These are phyloP conservation scores for Chauna torquata DNA, from an alignment of 2,113 vertebrate genomes.

Conservation along the genomic window DNA sequence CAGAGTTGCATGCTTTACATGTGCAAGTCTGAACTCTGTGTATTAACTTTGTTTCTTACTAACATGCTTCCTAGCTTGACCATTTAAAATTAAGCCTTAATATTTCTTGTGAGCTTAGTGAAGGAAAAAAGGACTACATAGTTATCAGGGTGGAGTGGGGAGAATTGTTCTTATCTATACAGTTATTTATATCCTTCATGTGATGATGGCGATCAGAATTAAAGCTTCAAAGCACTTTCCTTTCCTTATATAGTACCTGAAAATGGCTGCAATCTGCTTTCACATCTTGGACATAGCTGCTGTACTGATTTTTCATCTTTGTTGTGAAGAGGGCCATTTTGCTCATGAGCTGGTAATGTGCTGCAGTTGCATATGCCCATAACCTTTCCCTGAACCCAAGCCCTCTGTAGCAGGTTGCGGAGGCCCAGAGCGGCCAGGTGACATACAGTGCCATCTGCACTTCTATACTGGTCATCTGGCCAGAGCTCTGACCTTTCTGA, in stretches of 20 bases:
- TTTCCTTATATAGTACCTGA: not conserved
- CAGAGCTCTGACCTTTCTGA: slow-evolving; percentile 82
- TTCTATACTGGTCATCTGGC: slow-evolving; percentile 81
- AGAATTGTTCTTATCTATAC: not conserved
- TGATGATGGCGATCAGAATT: not conserved
- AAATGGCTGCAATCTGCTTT: not conserved
- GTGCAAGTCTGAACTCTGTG: not conserved
- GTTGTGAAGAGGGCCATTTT: not conserved
- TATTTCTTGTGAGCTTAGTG: not conserved
- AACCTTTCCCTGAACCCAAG: slow-evolving; percentile 81
- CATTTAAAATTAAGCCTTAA: not conserved
- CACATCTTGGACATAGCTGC: not conserved
- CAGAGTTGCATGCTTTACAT: not conserved
- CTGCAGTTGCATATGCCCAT: slow-evolving; percentile 60
- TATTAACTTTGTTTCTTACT: not conserved
- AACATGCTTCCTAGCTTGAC: not conserved
- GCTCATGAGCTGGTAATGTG: not conserved
- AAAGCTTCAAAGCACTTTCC: not conserved
- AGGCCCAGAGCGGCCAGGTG: slow-evolving; percentile 77
- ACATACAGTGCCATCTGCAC: slow-evolving; percentile 80
- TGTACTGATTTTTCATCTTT: slow-evolving; percentile 10
- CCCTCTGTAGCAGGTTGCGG: slow-evolving; percentile 76
- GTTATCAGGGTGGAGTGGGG: not conserved
- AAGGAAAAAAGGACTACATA: not conserved
- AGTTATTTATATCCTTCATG: not conserved